A percentile compares a stretch with the other conserved stretches of the same genome.
Evolutionary conservation across 1,140 invertebrate species (phyloP).

Genomic region (Drosophila arawakana): DNA sequence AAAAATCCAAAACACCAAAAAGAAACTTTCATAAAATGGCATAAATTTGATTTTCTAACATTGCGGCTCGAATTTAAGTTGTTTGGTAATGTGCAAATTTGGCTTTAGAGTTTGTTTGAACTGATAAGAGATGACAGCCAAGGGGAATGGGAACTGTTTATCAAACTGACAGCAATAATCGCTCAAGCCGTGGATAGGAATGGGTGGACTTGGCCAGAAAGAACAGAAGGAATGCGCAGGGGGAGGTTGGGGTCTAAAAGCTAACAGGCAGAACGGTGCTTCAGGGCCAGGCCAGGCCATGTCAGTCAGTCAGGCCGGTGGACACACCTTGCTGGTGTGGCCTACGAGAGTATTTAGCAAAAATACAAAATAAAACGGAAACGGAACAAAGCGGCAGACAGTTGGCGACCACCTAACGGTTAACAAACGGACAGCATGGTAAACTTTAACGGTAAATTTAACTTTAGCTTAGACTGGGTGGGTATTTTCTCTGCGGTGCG

Average conservation of each 20-base stretch:
- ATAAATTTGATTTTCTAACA: constrained; percentile 68
- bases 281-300: constrained; percentile 42
- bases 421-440: constrained; percentile 21
- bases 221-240: background rate
- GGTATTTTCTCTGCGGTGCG: background rate
- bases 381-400: constrained; percentile 74
- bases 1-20: constrained; percentile 41
- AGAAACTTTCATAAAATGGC: constrained; percentile 73
- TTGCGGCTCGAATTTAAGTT: constrained; percentile 37
- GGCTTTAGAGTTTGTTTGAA: constrained; percentile 38
- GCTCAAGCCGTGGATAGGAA: constrained; percentile 56
- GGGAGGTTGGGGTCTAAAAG: background rate
- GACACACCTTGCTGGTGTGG: constrained; percentile 63
- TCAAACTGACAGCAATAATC: constrained; percentile 75
- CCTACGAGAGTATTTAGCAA: constrained; percentile 30
- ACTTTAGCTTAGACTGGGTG: background rate
- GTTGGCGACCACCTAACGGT: constrained; percentile 38
- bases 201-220: constrained; percentile 6
- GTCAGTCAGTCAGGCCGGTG: constrained; percentile 40
- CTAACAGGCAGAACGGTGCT: constrained; percentile 40
- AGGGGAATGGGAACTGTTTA: constrained; percentile 54
- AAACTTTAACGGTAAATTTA: constrained; percentile 14
- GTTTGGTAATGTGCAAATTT: constrained; percentile 39
- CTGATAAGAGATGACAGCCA: constrained; percentile 49
- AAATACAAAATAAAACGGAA: constrained; percentile 51